Conservation (phyloP, 2,113 vertebrate genomes). For the Laticauda colubrina region DNA sequence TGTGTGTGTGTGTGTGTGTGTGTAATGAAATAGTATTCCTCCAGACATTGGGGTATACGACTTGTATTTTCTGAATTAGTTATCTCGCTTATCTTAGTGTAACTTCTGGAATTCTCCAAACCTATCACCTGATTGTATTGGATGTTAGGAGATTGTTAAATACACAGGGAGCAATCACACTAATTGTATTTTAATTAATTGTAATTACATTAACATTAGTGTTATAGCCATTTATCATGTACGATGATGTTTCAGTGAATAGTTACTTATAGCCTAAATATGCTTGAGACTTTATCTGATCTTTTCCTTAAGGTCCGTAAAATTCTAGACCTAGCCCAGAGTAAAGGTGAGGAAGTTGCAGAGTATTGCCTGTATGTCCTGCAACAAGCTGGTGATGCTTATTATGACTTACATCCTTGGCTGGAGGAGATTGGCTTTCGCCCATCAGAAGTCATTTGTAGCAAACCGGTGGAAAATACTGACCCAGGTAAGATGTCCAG, state of each 20-base stretch:
- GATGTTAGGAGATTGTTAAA: not conserved
- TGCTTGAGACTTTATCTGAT: not conserved
- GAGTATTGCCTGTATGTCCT: constrained; percentile 83
- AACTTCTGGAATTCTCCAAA: not conserved
- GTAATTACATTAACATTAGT: not conserved
- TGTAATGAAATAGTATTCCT: not conserved
- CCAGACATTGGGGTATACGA: not conserved
- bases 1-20: not conserved
- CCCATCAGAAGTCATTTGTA: constrained; percentile 68
- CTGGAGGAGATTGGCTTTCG: constrained; percentile 77
- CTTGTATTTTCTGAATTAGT: not conserved
- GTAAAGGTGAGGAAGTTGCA: constrained; percentile 89
- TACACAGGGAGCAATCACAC: not conserved
- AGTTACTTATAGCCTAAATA: not conserved
- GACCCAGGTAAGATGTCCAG: constrained; percentile 82
- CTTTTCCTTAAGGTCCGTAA: constrained; percentile 81
- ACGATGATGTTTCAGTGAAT: not conserved
- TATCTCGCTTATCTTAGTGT: not conserved
- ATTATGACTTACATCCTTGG: constrained; percentile 87
- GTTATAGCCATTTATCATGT: not conserved
- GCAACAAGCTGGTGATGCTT: constrained; percentile 82
- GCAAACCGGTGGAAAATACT: constrained; percentile 81
- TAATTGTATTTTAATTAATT: not conserved
- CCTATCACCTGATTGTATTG: not conserved
- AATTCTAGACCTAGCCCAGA: constrained; percentile 88